These are phyloP conservation scores for Chelonoidis abingdonii DNA, from an alignment of 2,113 vertebrate species.

Conservation along the genomic window DNA sequence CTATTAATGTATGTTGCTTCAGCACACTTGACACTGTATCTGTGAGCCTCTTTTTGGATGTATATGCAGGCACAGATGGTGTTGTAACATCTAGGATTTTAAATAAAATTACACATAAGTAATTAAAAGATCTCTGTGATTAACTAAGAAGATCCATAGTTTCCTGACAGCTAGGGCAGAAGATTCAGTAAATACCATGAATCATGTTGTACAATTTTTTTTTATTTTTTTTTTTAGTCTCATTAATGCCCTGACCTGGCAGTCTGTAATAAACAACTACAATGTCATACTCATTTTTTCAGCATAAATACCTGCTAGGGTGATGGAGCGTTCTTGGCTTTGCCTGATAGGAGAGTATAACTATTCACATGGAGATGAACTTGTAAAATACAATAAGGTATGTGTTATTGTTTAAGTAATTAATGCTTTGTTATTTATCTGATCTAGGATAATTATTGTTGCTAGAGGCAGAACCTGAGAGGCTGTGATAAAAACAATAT, in stretches of 20 bases:
- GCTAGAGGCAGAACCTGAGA: not conserved
- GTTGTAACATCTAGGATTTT: not conserved
- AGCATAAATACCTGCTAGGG: not conserved
- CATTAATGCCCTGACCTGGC: not conserved
- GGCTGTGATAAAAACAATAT: not conserved
- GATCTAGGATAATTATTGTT: not conserved
- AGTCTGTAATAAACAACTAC: not conserved
- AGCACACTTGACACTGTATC: not conserved
- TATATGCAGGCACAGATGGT: not conserved
- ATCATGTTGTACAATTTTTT: not conserved
- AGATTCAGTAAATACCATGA: not conserved
- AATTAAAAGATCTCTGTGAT: not conserved
- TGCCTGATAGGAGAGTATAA: not conserved
- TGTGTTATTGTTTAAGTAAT: not conserved
- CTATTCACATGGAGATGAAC: not conserved
- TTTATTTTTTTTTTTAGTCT: not conserved
- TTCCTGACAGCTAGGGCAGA: not conserved
- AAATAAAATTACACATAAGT: not conserved
- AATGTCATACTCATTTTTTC: conserved; percentile 2
- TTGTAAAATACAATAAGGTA: not conserved
- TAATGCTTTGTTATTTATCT: conserved; percentile 6
- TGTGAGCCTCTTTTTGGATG: fast-evolving
- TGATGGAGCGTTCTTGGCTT: not conserved
- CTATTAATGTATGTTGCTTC: not conserved
- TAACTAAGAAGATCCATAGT: not conserved